Conservation (phyloP, 1,140 invertebrate genomes). For the Idris sp. region DNA sequence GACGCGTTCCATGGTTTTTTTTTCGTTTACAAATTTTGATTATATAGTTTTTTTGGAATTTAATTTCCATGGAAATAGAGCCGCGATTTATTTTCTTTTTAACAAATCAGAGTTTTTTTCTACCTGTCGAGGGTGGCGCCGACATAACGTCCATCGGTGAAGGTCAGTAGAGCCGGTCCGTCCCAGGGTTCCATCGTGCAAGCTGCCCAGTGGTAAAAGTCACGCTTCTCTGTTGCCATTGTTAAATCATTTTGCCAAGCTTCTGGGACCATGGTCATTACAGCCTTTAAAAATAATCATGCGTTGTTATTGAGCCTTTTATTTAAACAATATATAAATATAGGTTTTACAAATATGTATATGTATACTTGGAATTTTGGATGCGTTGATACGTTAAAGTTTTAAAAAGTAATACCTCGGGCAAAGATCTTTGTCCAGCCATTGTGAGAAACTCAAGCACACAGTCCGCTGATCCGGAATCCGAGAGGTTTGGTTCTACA, state of each 20-base stretch:
- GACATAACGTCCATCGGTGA: constrained; percentile 98
- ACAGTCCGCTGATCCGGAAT: constrained; percentile 98
- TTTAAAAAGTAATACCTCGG: no score
- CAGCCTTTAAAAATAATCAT: constrained; percentile 81
- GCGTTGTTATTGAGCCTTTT: no score
- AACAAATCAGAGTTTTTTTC: constrained; percentile 59
- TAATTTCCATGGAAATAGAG: constrained; percentile 61
- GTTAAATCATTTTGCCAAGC: constrained; percentile 98
- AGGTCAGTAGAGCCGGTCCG: constrained; percentile 96
- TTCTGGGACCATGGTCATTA: constrained; percentile 99
- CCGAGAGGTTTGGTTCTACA: constrained; percentile 97
- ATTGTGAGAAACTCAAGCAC: constrained; percentile 97
- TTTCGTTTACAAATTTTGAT: constrained; percentile 1
- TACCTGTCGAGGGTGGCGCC: constrained; percentile 90
- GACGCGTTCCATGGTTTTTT: constrained; percentile 27
- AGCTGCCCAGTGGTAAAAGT: constrained; percentile 98
- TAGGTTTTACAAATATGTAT: no score
- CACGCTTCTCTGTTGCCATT: constrained; percentile 94
- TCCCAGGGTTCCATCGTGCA: constrained; percentile 99
- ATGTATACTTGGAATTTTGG: no score
- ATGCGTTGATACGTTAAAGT: no score
- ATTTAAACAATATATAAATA: no score
- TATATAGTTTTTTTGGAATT: no score
- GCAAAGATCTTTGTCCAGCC: constrained; percentile 92
- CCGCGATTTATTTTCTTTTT: constrained; percentile 13